These are phyloP conservation scores for Auanema sp. DNA, from an alignment of 2,888 invertebrate genomes.

Conservation along the genomic window DNA sequence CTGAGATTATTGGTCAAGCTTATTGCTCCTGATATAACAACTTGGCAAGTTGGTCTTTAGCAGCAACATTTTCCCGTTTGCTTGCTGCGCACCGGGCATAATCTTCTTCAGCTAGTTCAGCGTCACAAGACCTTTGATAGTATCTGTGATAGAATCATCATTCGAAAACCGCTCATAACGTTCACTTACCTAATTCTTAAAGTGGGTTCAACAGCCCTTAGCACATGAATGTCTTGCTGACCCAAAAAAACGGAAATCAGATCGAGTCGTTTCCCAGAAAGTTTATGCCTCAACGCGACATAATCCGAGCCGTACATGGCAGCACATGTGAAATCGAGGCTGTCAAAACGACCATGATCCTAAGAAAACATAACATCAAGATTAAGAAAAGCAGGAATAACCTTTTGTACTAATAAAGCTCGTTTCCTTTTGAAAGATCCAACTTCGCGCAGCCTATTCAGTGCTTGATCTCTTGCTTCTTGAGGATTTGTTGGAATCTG, in stretches of 20 bases:
- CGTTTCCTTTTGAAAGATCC: constrained; percentile 42
- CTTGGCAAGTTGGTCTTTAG: constrained; percentile 58
- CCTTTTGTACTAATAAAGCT: constrained; percentile 48
- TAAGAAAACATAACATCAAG: constrained; percentile 57
- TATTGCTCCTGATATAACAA: constrained; percentile 48
- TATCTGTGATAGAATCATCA: constrained; percentile 44
- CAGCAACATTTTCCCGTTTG: constrained; percentile 52
- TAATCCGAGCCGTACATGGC: constrained; percentile 83
- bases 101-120: constrained; percentile 48
- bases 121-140: constrained; percentile 48
- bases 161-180: not conserved
- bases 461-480: constrained; percentile 36
- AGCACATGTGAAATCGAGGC: constrained; percentile 75
- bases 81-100: constrained; percentile 50
- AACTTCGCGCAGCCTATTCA: constrained; percentile 40
- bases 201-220: constrained; percentile 59
- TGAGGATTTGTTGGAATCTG: constrained; percentile 15
- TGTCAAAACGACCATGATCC: constrained; percentile 79
- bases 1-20: not conserved
- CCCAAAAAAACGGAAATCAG: constrained; percentile 53
- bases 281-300: constrained; percentile 39
- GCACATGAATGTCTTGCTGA: constrained; percentile 51
- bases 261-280: constrained; percentile 40
- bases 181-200: constrained; percentile 46
- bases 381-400: constrained; percentile 1